These are phyloP conservation scores for Thereuonema tuberculata DNA, from an alignment of 1,140 invertebrate genomes.

Conservation along the genomic window DNA sequence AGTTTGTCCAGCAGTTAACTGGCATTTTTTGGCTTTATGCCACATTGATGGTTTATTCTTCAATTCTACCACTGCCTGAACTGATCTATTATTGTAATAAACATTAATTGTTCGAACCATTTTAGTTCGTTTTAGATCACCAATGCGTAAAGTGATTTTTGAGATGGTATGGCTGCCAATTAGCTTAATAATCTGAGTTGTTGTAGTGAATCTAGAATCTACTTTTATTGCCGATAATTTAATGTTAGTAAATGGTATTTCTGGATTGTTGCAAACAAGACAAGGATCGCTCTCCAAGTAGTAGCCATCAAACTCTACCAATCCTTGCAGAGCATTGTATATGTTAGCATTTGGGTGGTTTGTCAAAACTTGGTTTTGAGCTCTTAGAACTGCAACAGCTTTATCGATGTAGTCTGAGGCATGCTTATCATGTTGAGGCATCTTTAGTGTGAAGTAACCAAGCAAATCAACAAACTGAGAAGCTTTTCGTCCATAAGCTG, in stretches of 20 bases:
- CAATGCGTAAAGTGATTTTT: slow-evolving; percentile 81
- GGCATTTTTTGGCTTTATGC: slow-evolving; percentile 90
- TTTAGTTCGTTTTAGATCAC: slow-evolving; percentile 88
- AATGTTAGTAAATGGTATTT: slow-evolving; percentile 78
- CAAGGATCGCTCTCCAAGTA: slow-evolving; percentile 95
- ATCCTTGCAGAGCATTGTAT: slow-evolving; percentile 78
- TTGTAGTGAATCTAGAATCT: slow-evolving; percentile 95
- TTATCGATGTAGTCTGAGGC: slow-evolving; percentile 65
- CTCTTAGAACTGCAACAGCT: slow-evolving; percentile 65
- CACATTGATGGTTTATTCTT: slow-evolving; percentile 91
- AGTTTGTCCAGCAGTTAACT: slow-evolving; percentile 74
- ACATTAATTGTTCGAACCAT: slow-evolving; percentile 94
- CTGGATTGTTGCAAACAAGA: slow-evolving; percentile 92
- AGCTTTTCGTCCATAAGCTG: slow-evolving; percentile 80
- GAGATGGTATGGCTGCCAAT: slow-evolving; percentile 89
- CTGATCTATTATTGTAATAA: slow-evolving; percentile 90
- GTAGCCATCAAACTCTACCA: slow-evolving; percentile 89
- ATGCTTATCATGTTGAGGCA: slow-evolving; percentile 31
- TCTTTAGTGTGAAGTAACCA: slow-evolving; percentile 82
- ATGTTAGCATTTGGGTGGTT: slow-evolving; percentile 88
- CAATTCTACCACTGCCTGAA: slow-evolving; percentile 90
- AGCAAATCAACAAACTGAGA: slow-evolving; percentile 92
- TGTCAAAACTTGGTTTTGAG: slow-evolving; percentile 72
- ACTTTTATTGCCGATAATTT: slow-evolving; percentile 89
- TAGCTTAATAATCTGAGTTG: slow-evolving; percentile 92